Conservation (phyloP, 23 tunicate genomes). For the Diplosoma virens region DNA sequence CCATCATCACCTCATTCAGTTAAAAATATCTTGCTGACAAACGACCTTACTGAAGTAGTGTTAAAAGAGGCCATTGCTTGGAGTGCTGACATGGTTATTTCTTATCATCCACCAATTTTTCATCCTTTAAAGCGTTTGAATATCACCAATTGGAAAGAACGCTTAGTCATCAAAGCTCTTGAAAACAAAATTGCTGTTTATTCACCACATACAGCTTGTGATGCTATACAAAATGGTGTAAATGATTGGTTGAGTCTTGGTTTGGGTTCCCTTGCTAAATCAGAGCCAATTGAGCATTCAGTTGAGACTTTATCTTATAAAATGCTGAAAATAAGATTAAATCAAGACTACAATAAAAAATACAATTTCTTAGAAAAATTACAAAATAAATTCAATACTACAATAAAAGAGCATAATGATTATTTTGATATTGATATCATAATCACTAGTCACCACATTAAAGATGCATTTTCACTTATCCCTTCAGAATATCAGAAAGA, state of each 20-base stretch:
- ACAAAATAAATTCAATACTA: not conserved
- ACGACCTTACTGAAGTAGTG: conserved; percentile 76
- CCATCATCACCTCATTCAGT: conserved; percentile 74
- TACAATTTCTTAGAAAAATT: not conserved
- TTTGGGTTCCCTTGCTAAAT: conserved; percentile 34
- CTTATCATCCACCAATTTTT: conserved; percentile 97
- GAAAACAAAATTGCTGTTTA: conserved; percentile 90
- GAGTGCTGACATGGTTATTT: conserved; percentile 68
- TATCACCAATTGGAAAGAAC: conserved; percentile 55
- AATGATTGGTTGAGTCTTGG: conserved; percentile 91
- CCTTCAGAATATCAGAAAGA: not conserved
- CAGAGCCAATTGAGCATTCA: conserved; percentile 23
- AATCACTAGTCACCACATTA: not conserved
- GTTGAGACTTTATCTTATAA: not conserved
- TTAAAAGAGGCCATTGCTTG: conserved; percentile 59
- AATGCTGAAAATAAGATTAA: not conserved
- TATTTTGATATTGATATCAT: not conserved
- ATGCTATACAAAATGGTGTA: conserved; percentile 88
- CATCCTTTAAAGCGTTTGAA: conserved; percentile 53
- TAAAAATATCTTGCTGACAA: conserved; percentile 66
- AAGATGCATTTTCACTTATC: not conserved
- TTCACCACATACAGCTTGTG: conserved; percentile 95
- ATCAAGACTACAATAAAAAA: not conserved
- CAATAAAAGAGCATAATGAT: not conserved
- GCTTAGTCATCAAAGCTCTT: conserved; percentile 52